Evolutionary conservation across 2,888 invertebrate genomes (phyloP).

Genomic region (Acanthosepion lycidas): DNA sequence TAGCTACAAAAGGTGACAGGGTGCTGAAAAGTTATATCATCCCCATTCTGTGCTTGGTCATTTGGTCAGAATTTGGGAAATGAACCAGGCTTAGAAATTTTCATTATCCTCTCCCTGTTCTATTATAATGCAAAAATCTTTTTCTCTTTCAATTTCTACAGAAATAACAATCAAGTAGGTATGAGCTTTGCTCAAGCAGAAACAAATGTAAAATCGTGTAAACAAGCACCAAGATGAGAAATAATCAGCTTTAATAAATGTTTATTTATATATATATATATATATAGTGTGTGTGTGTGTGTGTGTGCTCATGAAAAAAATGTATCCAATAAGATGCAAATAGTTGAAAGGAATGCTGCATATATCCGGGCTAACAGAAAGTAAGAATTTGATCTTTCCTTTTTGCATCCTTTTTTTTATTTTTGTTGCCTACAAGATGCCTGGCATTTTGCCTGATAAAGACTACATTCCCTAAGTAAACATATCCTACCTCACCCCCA

Average conservation of each 20-base stretch:
- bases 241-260: not conserved
- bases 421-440: not conserved
- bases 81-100: too few species aligned
- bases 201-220: too few species aligned
- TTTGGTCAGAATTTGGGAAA: too few species aligned
- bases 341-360: not conserved
- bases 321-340: not conserved
- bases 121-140: too few species aligned
- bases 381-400: not conserved
- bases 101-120: too few species aligned
- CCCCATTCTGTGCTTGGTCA: too few species aligned
- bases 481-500: not conserved
- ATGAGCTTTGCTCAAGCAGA: too few species aligned
- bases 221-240: not conserved
- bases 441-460: constrained; percentile 33
- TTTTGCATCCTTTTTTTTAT: not conserved
- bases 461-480: constrained; percentile 33
- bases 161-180: too few species aligned
- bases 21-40: too few species aligned
- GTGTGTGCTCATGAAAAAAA: not conserved
- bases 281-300: too few species aligned
- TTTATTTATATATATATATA: not conserved
- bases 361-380: not conserved
- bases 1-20: too few species aligned
- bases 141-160: too few species aligned